A percentile compares a stretch with the other conserved stretches of the same genome.
phyloP scores from a whole-genome alignment of 2,797 vertebrate species.

The Trachops cirrhosus region DNA sequence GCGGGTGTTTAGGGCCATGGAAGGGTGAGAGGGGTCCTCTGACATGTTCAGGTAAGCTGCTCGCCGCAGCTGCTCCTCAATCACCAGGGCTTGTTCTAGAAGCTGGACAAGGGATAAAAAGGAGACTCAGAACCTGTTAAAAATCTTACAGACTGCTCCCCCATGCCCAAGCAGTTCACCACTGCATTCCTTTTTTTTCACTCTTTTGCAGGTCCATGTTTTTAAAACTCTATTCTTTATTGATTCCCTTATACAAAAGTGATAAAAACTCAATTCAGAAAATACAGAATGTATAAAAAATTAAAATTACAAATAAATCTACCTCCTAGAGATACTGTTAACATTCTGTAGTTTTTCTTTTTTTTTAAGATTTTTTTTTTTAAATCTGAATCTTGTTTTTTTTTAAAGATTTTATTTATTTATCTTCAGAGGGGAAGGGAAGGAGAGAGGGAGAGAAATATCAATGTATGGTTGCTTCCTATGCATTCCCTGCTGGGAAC shows the following conservation, averaged over 20 bases:
- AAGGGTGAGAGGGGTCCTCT: constrained; percentile 96
- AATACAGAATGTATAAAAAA: neutral
- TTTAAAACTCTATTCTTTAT: constrained; percentile 1
- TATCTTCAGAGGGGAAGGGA: too few relatives aligned
- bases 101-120: constrained; percentile 83
- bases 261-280: constrained; percentile 12
- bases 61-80: constrained; percentile 95
- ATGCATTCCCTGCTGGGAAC: too few relatives aligned
- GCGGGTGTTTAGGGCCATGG: constrained; percentile 98
- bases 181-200: neutral
- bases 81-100: constrained; percentile 96
- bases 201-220: neutral
- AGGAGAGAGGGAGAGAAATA: too few relatives aligned
- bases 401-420: too few relatives aligned
- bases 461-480: too few relatives aligned
- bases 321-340: neutral
- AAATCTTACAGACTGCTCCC: neutral
- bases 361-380: too few relatives aligned
- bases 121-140: neutral
- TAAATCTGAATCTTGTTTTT: too few relatives aligned
- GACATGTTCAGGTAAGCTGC: constrained; percentile 99
- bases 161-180: neutral
- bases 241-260: neutral
- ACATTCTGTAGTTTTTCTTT: neutral
- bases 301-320: neutral